Evolutionary conservation across 2,888 invertebrate species (phyloP), one percentile per base, ranked within the genome.

Genomic region (Sarcophaga rosellei): DNA sequence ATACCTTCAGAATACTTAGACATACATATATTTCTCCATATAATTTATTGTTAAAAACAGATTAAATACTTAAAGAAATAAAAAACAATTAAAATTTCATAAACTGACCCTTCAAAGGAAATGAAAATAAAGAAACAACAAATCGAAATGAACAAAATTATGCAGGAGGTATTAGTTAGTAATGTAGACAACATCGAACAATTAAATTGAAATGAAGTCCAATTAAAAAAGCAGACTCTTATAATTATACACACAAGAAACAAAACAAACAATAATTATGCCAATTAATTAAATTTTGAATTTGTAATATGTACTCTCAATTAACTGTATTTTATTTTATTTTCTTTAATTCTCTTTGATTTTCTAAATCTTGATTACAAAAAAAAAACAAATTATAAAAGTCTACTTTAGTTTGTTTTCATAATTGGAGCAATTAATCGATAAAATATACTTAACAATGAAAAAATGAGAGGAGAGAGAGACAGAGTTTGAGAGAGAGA

Each of bases 381-480:
- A 5, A 20, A 44, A 21, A 5, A 20, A 10, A 20, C 3, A 72
- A 20, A 44, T 35, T 57, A 47, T 23, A 66, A 45, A 81, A 63
- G 15, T 25, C 45, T 35, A 35, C 57, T 62, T 57, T 23, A 0
- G n/a, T 5, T 3, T 45, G 57, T 57, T 44, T 35, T 25, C 3
- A 23, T 25, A 35, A 35, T 35, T 35, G 35, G 10, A 35, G 35
- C 8, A 53, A 17, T 15, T 53, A 53, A 12, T 53, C 4, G 17
- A 0, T 59, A 53, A 25, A 17, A 21, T 44, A 62, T 45, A n/a
- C 53, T 53, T 66, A 68, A 75, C 20, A 84, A 76, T 61, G 61
- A 61, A 75, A 70, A 72, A 65, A 85, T 82, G 85, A 74, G 59
- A 70, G 70, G 77, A 75, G 70, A 85, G 59, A 61, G 57, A 65